Percentiles rank a stretch among this genome's conserved stretches.
phyloP scores from a whole-genome alignment of 2,888 invertebrate species.

The Chrysotoxum bicinctum region DNA sequence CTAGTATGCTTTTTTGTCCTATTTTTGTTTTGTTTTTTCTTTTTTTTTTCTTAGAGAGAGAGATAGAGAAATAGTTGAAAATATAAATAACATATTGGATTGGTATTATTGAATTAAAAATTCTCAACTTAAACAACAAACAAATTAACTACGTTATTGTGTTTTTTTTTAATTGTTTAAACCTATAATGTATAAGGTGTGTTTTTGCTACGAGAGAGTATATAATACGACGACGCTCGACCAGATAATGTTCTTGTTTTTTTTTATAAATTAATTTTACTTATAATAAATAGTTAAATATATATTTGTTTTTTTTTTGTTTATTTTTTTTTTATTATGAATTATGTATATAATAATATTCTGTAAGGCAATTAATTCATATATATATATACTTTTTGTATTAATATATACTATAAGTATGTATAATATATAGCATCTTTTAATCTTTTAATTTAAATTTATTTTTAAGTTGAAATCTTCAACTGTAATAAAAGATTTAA shows the following conservation, averaged over 20 bases:
- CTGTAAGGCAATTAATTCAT: slow-evolving; percentile 73
- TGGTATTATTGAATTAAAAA: slow-evolving; percentile 44
- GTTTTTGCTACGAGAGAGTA: slow-evolving; percentile 65
- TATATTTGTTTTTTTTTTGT: slow-evolving; percentile 54
- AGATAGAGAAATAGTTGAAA: slow-evolving; percentile 50
- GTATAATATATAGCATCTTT: slow-evolving; percentile 72
- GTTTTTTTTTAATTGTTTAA: slow-evolving; percentile 22
- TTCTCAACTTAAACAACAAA: slow-evolving; percentile 42
- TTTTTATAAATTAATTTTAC: slow-evolving; percentile 60
- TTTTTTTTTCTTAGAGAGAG: slow-evolving; percentile 19
- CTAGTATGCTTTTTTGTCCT: slow-evolving; percentile 44
- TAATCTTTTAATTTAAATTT: slow-evolving; percentile 53
- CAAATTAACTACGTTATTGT: slow-evolving; percentile 55
- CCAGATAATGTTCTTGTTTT: slow-evolving; percentile 44
- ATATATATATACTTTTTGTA: slow-evolving; percentile 62
- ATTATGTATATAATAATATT: slow-evolving; percentile 73
- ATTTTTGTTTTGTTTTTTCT: slow-evolving; percentile 22
- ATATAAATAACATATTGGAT: slow-evolving; percentile 49
- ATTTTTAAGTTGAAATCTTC: slow-evolving; percentile 66
- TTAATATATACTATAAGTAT: slow-evolving; percentile 68
- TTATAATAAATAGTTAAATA: slow-evolving; percentile 73
- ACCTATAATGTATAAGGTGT: slow-evolving; percentile 37
- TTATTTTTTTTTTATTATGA: slow-evolving; percentile 42
- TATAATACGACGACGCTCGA: slow-evolving; percentile 70
- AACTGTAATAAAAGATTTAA: slow-evolving; percentile 62